phyloP scores from a whole-genome alignment of 1,140 invertebrate species.

The Araneus ventricosus region DNA sequence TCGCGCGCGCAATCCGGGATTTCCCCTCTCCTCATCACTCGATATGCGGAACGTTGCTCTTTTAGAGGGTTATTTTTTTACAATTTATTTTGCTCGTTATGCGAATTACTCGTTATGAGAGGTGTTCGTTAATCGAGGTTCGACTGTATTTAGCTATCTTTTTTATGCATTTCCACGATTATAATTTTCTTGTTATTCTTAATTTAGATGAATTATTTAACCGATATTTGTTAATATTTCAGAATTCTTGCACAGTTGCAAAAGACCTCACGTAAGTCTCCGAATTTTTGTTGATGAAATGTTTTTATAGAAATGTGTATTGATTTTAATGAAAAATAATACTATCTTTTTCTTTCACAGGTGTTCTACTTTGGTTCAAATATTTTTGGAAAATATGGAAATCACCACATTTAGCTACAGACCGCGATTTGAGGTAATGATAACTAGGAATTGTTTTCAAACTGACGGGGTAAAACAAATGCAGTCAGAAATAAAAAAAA shows the following conservation, averaged over 20 bases:
- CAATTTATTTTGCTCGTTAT: no score
- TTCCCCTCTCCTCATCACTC: no score
- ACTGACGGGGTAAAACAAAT: no score
- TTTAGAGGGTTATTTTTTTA: no score
- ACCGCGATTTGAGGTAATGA: slow-evolving; percentile 48
- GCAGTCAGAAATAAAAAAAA: no score
- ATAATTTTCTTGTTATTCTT: not conserved
- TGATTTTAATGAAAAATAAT: not conserved
- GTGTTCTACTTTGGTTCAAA: slow-evolving; percentile 55
- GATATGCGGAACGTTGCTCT: no score
- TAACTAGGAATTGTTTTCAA: no score
- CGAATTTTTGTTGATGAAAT: not conserved
- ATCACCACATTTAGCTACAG: slow-evolving; percentile 54
- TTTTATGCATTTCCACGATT: not conserved
- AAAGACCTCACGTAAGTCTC: slow-evolving; percentile 56
- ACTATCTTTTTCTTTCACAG: slow-evolving; percentile 39
- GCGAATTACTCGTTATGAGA: no score
- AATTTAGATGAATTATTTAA: not conserved
- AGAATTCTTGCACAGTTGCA: slow-evolving; percentile 24
- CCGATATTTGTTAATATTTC: slow-evolving; percentile 1
- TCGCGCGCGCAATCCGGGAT: no score
- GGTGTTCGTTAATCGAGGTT: no score
- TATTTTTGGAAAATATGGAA: slow-evolving; percentile 72
- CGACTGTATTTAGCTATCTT: no score
- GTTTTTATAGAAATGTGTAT: not conserved